phyloP scores from a whole-genome alignment of 2,113 vertebrate genomes.

The Otolemur garnettii region DNA sequence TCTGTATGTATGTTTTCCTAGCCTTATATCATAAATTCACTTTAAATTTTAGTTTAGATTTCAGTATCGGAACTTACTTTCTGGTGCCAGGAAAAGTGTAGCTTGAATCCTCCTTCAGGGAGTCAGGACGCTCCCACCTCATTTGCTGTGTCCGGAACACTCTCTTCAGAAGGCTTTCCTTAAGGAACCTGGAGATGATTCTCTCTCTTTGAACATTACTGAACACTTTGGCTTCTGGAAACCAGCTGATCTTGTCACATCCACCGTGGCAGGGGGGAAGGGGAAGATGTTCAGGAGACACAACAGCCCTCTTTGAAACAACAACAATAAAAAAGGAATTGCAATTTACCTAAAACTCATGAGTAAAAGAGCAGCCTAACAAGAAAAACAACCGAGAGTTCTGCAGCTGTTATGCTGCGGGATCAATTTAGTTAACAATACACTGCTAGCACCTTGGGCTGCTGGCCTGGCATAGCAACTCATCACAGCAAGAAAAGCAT shows the following conservation, averaged over 20 bases:
- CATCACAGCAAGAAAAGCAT: background rate
- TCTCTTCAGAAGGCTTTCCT: conserved; percentile 55
- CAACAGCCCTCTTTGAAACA: conserved; percentile 62
- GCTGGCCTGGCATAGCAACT: background rate
- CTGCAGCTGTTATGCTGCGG: background rate
- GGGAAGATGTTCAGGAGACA: background rate
- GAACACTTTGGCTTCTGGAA: conserved; percentile 63
- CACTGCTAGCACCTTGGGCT: fast-evolving
- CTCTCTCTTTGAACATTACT: conserved; percentile 63
- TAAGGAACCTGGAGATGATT: conserved; percentile 61
- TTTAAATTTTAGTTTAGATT: background rate
- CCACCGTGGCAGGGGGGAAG: background rate
- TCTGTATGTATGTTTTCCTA: background rate
- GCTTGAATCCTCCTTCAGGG: background rate
- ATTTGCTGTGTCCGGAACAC: conserved; percentile 46
- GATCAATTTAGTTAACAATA: background rate
- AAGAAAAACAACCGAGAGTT: background rate
- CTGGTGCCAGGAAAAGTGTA: background rate
- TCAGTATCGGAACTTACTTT: conserved; percentile 65
- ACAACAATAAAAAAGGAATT: background rate
- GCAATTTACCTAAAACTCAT: background rate
- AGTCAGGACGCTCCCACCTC: background rate
- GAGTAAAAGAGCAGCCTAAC: background rate
- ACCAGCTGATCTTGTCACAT: conserved; percentile 37
- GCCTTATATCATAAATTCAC: background rate